These are phyloP conservation scores for Epizoanthus rinbou DNA, from an alignment of 92 coral and sea anemone genomes.

Conservation along the genomic window DNA sequence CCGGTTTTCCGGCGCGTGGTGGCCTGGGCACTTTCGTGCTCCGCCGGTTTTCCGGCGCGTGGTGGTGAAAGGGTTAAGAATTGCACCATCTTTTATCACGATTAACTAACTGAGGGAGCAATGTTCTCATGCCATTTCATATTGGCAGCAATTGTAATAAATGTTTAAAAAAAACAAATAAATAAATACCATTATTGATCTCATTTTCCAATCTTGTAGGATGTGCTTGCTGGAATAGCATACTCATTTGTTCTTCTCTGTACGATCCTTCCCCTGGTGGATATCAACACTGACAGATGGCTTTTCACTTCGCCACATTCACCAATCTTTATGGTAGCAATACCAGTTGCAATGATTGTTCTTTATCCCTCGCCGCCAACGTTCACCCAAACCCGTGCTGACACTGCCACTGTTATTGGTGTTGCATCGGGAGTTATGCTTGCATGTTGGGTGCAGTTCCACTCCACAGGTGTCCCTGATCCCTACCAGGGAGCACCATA, in stretches of 20 bases:
- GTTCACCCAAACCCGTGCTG: slow-evolving; percentile 81
- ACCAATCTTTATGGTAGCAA: slow-evolving; percentile 72
- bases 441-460: slow-evolving; percentile 68
- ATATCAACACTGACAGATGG: slow-evolving; percentile 70
- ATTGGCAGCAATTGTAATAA: too few relatives aligned
- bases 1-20: too few relatives aligned
- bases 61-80: too few relatives aligned
- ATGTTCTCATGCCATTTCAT: too few relatives aligned
- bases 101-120: too few relatives aligned
- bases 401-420: slow-evolving; percentile 87
- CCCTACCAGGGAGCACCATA: slow-evolving; percentile 75
- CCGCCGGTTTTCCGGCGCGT: too few relatives aligned
- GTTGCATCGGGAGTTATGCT: slow-evolving; percentile 76
- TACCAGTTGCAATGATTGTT: slow-evolving; percentile 74
- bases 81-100: too few relatives aligned
- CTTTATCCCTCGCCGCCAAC: slow-evolving; percentile 90
- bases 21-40: too few relatives aligned
- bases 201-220: slow-evolving; percentile 56
- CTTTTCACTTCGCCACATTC: slow-evolving; percentile 84
- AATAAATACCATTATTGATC: not conserved
- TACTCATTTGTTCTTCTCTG: slow-evolving; percentile 67
- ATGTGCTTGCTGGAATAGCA: slow-evolving; percentile 81
- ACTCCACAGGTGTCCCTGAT: slow-evolving; percentile 69
- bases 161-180: too few relatives aligned
- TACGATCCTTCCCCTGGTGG: slow-evolving; percentile 70